Conservation (phyloP, 1,140 invertebrate species). For the Trissolcus basalis region DNA sequence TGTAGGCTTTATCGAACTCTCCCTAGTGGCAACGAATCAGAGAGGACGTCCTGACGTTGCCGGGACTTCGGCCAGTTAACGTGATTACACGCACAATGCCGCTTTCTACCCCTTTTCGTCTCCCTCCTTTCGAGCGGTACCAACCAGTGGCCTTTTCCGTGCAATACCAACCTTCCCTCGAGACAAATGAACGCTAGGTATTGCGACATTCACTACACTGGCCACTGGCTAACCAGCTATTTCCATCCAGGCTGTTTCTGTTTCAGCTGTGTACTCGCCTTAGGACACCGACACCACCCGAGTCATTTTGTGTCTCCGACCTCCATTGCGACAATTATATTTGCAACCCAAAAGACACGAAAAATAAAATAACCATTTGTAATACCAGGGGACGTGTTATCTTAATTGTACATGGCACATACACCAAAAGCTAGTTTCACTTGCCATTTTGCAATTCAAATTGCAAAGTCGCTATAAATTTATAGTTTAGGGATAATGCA, state of each 20-base stretch:
- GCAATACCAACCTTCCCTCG: conserved; percentile 57
- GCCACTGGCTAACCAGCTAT: conserved; percentile 58
- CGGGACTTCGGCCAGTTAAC: conserved; percentile 67
- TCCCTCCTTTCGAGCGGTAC: conserved; percentile 52
- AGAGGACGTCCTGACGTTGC: conserved; percentile 56
- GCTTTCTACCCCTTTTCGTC: conserved; percentile 63
- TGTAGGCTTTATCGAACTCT: conserved; percentile 58
- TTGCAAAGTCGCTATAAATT: conserved; percentile 41
- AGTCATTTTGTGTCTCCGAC: conserved; percentile 49
- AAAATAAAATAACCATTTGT: conserved; percentile 58
- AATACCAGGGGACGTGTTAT: conserved; percentile 53
- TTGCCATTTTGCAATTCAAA: conserved; percentile 50
- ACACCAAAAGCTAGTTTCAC: conserved; percentile 43
- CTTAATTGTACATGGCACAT: conserved; percentile 52
- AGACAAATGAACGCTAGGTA: conserved; percentile 59
- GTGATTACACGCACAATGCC: conserved; percentile 71
- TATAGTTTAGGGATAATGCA: conserved; percentile 51
- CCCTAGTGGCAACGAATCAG: conserved; percentile 59
- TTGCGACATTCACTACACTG: conserved; percentile 55
- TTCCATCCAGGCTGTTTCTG: conserved; percentile 55
- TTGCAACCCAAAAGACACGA: conserved; percentile 50
- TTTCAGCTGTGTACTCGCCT: conserved; percentile 52
- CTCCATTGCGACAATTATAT: conserved; percentile 57
- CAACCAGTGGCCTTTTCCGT: conserved; percentile 58
- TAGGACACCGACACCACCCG: conserved; percentile 51